phyloP scores from a whole-genome alignment of 23 tunicate genomes.

The Trididemnum clinides region DNA sequence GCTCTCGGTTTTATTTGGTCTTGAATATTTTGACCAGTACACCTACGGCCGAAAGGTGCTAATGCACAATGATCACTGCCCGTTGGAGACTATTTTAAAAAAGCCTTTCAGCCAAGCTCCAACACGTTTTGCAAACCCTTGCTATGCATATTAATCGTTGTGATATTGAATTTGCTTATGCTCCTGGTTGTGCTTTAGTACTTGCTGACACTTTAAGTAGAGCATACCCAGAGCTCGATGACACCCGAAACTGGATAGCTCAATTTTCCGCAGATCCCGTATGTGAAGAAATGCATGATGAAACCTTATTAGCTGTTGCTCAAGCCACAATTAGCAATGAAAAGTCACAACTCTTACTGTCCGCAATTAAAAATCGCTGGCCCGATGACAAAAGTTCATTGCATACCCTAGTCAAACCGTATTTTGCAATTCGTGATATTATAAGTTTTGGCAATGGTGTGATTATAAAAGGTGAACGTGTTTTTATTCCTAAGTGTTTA shows the following conservation, averaged over 20 bases:
- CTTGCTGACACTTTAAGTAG: slow-evolving; percentile 40
- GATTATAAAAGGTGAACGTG: slow-evolving; percentile 34
- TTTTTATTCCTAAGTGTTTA: slow-evolving; percentile 8
- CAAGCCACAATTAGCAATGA: slow-evolving; percentile 7
- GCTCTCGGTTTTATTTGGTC: slow-evolving; percentile 19
- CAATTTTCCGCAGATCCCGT: neutral
- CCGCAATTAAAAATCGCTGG: slow-evolving; percentile 11
- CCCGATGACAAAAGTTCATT: neutral
- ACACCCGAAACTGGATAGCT: neutral
- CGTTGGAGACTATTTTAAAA: slow-evolving; percentile 28
- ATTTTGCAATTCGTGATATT: slow-evolving; percentile 4
- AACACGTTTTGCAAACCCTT: slow-evolving; percentile 5
- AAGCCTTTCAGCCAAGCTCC: slow-evolving; percentile 42
- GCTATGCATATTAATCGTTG: slow-evolving; percentile 20
- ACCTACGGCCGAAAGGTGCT: slow-evolving; percentile 37
- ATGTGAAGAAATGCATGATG: slow-evolving; percentile 24
- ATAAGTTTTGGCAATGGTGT: slow-evolving; percentile 5
- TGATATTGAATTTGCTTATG: slow-evolving; percentile 13
- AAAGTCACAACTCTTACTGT: neutral
- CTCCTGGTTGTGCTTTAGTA: slow-evolving; percentile 8
- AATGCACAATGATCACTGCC: slow-evolving; percentile 35
- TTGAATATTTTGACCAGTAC: slow-evolving; percentile 42
- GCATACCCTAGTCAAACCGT: slow-evolving; percentile 9
- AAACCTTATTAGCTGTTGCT: neutral
- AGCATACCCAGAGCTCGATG: neutral